phyloP scores from a whole-genome alignment of 2,113 vertebrate genomes.

The Peucedramus taeniatus region DNA sequence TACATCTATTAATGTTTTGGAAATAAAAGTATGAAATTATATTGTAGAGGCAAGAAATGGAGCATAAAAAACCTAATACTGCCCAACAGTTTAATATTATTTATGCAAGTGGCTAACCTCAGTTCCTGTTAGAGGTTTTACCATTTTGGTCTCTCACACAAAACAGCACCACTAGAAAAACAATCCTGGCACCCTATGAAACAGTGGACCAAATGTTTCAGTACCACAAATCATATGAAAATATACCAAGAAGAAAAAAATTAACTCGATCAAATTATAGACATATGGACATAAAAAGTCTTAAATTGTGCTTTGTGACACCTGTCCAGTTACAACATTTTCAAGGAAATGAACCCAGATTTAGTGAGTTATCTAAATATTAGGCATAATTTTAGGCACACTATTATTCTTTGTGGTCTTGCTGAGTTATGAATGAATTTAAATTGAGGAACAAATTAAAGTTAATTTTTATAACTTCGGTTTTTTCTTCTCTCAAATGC shows the following conservation, averaged over 20 bases:
- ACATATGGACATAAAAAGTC: background rate
- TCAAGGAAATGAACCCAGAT: background rate
- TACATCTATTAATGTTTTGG: background rate
- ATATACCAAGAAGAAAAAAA: background rate
- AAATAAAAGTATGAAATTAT: background rate
- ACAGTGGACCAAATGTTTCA: background rate
- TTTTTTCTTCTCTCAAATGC: background rate
- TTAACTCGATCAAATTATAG: background rate
- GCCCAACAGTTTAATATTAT: background rate
- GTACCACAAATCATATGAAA: background rate
- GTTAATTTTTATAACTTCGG: background rate
- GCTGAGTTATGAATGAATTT: background rate
- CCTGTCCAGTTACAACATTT: background rate
- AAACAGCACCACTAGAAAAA: background rate
- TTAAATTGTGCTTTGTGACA: background rate
- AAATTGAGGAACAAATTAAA: background rate
- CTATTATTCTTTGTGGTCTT: background rate
- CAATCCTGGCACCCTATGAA: background rate
- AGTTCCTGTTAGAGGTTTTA: background rate
- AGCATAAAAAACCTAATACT: background rate
- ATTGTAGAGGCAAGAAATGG: background rate
- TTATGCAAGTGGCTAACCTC: background rate
- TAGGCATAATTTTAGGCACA: background rate
- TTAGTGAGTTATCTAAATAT: background rate
- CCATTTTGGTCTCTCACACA: background rate